A percentile compares a stretch with the other conserved stretches of the same genome.
Evolutionary conservation across 2,888 invertebrate species (phyloP).

Genomic region (Teleogryllus oceanicus): DNA sequence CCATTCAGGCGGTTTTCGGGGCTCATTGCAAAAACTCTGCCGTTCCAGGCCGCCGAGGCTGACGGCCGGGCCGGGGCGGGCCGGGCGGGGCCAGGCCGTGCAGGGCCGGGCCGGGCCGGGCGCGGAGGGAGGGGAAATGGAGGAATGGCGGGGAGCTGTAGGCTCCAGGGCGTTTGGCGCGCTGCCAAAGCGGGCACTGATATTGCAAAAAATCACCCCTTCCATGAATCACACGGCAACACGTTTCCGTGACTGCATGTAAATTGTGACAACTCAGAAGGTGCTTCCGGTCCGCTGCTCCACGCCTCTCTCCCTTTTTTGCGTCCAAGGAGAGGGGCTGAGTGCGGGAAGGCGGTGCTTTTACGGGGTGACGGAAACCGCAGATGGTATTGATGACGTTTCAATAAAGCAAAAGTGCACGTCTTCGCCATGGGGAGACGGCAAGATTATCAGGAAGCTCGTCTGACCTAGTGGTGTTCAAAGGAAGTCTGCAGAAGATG

Average conservation of each 20-base stretch:
- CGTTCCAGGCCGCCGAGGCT: background rate
- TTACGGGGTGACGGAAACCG: too few species aligned
- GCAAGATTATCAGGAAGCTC: too few species aligned
- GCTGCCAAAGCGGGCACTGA: background rate
- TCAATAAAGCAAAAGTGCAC: too few species aligned
- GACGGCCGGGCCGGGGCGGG: background rate
- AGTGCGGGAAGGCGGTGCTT: too few species aligned
- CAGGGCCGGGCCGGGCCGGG: background rate
- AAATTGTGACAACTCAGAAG: constrained; percentile 1
- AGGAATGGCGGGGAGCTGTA: background rate
- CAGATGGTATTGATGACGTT: too few species aligned
- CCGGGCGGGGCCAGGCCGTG: background rate
- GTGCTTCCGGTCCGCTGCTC: background rate
- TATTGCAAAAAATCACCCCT: constrained; percentile 5
- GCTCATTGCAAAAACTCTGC: background rate
- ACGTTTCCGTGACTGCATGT: constrained; percentile 18
- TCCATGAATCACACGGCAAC: constrained; percentile 1
- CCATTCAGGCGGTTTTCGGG: background rate
- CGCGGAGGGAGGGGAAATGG: background rate
- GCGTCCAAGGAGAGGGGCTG: too few species aligned
- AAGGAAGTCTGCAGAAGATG: too few species aligned
- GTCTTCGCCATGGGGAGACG: too few species aligned
- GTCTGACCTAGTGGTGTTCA: too few species aligned
- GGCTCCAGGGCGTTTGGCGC: background rate
- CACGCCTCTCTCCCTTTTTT: too few species aligned